A percentile compares a stretch with the other conserved stretches of the same genome.
phyloP scores from a whole-genome alignment of 2,888 invertebrate species.

The Tetranychus piercei region DNA sequence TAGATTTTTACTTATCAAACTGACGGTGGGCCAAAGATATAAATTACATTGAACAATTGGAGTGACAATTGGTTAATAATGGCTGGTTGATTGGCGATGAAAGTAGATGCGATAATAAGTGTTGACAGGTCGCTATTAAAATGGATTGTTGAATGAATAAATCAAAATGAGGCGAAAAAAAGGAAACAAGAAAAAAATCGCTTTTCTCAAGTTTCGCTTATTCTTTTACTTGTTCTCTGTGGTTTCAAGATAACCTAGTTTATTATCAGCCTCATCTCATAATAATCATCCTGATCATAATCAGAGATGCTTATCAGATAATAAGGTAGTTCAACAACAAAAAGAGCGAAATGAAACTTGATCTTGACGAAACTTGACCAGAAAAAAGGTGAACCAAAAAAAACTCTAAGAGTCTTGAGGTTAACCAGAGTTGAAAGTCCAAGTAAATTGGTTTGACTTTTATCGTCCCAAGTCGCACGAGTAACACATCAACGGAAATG shows the following conservation, averaged over 20 bases:
- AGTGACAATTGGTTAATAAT: not conserved
- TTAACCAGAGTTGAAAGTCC: too few species aligned
- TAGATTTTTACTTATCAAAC: not conserved
- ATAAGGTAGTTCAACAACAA: too few species aligned
- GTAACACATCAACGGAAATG: too few species aligned
- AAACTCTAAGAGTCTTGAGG: not conserved
- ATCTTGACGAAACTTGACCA: not conserved
- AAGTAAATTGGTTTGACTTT: too few species aligned
- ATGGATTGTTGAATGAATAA: not conserved
- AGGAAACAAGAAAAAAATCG: not conserved
- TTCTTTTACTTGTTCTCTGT: not conserved
- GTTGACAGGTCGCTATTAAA: not conserved
- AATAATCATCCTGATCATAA: not conserved
- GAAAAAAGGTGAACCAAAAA: not conserved
- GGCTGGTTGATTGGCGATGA: not conserved
- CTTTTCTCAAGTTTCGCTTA: not conserved
- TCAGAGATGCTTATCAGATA: not conserved
- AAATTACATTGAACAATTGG: not conserved
- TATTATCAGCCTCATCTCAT: not conserved
- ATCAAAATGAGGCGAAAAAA: not conserved
- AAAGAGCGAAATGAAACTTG: not conserved
- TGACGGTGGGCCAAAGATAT: not conserved
- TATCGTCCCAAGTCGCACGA: too few species aligned
- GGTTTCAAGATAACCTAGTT: not conserved
- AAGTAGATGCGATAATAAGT: not conserved